Percentiles rank a stretch among this genome's conserved stretches.
These are phyloP conservation scores for Pemphredon lugubris DNA, from an alignment of 2,888 invertebrate genomes.

Conservation along the genomic window DNA sequence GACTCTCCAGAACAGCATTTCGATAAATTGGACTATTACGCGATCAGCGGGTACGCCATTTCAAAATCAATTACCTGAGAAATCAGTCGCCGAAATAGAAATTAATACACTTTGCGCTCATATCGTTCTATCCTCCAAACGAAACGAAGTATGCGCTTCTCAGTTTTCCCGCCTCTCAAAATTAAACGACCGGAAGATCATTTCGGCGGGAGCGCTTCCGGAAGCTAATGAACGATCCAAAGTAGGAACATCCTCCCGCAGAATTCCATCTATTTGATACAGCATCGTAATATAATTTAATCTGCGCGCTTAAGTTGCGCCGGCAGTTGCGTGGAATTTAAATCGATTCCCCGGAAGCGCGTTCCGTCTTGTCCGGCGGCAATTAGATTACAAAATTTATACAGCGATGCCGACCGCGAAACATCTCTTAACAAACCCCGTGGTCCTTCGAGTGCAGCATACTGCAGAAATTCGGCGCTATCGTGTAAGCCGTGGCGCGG, in stretches of 20 bases:
- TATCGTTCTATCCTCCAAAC: too few species aligned
- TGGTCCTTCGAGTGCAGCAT: constrained; percentile 41
- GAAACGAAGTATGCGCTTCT: too few species aligned
- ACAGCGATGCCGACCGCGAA: constrained; percentile 33
- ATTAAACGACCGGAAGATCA: too few species aligned
- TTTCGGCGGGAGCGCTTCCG: too few species aligned
- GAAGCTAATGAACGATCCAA: too few species aligned
- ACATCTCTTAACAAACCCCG: constrained; percentile 58
- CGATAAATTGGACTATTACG: constrained; percentile 51
- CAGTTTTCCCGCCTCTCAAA: too few species aligned
- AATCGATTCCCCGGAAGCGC: constrained; percentile 41
- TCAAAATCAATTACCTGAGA: constrained; percentile 44
- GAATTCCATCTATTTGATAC: constrained; percentile 5
- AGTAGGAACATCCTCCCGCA: too few species aligned
- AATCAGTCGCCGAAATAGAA: constrained; percentile 22
- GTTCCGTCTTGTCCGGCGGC: constrained; percentile 39
- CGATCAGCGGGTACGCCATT: constrained; percentile 35
- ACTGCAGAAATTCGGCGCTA: constrained; percentile 48
- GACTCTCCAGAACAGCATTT: constrained; percentile 42
- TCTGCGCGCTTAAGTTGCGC: not conserved
- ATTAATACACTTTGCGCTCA: too few species aligned
- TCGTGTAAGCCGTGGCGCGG: constrained; percentile 55
- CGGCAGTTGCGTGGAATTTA: constrained; percentile 36
- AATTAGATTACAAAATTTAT: constrained; percentile 55
- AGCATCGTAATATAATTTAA: not conserved